phyloP scores from a whole-genome alignment of 2,888 invertebrate species.

The Germaria angustata region DNA sequence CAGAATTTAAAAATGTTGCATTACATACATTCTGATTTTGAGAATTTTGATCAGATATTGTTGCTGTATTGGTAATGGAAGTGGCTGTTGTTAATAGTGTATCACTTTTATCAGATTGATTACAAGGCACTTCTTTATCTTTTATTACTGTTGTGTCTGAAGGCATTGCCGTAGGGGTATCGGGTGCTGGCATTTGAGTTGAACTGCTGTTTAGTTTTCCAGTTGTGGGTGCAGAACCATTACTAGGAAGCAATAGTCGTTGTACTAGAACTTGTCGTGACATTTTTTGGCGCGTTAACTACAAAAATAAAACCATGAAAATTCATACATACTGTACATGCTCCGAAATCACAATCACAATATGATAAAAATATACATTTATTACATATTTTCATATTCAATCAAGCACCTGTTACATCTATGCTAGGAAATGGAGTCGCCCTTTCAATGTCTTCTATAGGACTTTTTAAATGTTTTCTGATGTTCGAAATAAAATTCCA shows the following conservation, averaged over 20 bases:
- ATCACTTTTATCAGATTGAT: slow-evolving; percentile 16
- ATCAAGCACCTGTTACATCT: too few species aligned
- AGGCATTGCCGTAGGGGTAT: slow-evolving; percentile 12
- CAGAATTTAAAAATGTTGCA: slow-evolving; percentile 70
- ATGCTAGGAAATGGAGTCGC: too few species aligned
- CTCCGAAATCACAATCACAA: too few species aligned
- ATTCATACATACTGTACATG: too few species aligned
- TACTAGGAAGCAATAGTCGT: slow-evolving; percentile 85
- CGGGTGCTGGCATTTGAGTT: slow-evolving; percentile 2
- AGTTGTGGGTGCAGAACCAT: slow-evolving; percentile 19
- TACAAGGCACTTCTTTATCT: slow-evolving; percentile 57
- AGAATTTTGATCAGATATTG: slow-evolving; percentile 9
- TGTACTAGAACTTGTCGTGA: slow-evolving; percentile 86
- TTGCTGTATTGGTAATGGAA: not conserved
- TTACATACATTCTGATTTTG: slow-evolving; percentile 72
- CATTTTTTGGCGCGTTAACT: slow-evolving; percentile 76
- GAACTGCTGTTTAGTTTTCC: slow-evolving; percentile 12
- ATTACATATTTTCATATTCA: too few species aligned
- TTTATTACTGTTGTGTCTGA: not conserved
- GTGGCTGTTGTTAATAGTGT: slow-evolving; percentile 21
- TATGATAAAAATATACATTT: too few species aligned
- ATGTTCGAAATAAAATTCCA: too few species aligned
- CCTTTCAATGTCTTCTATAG: too few species aligned
- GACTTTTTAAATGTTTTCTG: too few species aligned
- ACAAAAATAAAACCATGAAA: slow-evolving; percentile 2